A percentile compares a stretch with the other conserved stretches of the same genome.
phyloP scores from a whole-genome alignment of 1,140 invertebrate species.

The Scylla paramamosain region DNA sequence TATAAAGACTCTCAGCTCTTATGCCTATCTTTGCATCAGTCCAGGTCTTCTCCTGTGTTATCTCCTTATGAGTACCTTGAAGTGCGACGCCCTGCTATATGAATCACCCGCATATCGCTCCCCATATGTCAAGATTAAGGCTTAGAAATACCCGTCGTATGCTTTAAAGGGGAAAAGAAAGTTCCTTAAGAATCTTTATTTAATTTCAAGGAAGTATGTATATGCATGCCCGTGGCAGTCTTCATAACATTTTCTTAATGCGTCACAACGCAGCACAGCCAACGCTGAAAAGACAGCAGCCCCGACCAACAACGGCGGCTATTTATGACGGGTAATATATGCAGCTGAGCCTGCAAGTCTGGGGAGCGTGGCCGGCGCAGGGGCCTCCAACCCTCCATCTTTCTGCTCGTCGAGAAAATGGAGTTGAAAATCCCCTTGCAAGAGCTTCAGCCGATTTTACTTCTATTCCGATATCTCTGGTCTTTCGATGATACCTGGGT shows the following conservation, averaged over 20 bases:
- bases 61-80: too few relatives aligned
- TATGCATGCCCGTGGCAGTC: neutral
- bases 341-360: conserved; percentile 48
- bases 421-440: conserved; percentile 74
- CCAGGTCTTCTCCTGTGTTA: too few relatives aligned
- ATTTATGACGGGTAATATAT: conserved; percentile 72
- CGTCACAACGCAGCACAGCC: neutral
- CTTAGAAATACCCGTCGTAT: neutral
- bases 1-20: too few relatives aligned
- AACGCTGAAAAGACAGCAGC: neutral
- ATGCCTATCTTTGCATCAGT: too few relatives aligned
- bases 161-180: neutral
- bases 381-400: conserved; percentile 66
- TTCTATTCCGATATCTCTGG: neutral
- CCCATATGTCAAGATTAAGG: neutral
- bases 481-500: neutral
- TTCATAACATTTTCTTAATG: neutral
- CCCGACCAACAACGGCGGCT: conserved; percentile 21
- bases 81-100: neutral
- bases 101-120: neutral
- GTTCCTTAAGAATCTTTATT: conserved; percentile 1
- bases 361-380: conserved; percentile 33
- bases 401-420: conserved; percentile 70
- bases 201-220: neutral
- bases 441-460: conserved; percentile 39